These are phyloP conservation scores for Encarsia formosa DNA, from an alignment of 2,888 invertebrate species.

Conservation along the genomic window DNA sequence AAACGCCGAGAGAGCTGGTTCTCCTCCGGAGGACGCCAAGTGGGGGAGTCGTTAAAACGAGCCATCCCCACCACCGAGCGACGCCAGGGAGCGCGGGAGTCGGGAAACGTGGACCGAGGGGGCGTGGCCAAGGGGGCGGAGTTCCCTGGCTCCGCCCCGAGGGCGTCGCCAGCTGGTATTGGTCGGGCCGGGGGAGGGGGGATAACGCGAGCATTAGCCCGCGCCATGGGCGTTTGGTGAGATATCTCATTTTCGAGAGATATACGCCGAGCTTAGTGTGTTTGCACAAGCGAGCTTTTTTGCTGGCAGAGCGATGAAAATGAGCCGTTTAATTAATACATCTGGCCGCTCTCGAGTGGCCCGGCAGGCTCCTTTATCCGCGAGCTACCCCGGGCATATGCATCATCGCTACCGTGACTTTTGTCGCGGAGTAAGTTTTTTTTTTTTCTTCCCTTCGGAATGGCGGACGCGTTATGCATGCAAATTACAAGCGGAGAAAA, in stretches of 20 bases:
- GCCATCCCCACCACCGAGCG: constrained; percentile 16
- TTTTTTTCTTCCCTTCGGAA: too few relatives aligned
- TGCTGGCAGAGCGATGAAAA: constrained; percentile 46
- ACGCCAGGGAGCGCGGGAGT: constrained; percentile 26
- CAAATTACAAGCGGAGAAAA: too few relatives aligned
- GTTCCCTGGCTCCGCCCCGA: not conserved
- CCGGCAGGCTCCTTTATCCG: too few relatives aligned
- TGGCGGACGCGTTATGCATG: too few relatives aligned
- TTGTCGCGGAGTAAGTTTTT: too few relatives aligned
- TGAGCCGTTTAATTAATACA: constrained; percentile 52
- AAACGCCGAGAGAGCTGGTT: constrained; percentile 38
- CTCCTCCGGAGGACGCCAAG: constrained; percentile 29
- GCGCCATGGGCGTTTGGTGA: constrained; percentile 45
- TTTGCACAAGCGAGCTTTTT: constrained; percentile 13
- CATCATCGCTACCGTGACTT: too few relatives aligned
- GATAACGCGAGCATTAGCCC: constrained; percentile 31
- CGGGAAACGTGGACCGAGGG: constrained; percentile 21
- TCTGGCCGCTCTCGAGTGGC: too few relatives aligned
- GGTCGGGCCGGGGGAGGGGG: not conserved
- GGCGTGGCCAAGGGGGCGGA: constrained; percentile 3
- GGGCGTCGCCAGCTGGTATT: not conserved
- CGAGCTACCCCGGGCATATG: too few relatives aligned
- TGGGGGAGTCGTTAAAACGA: constrained; percentile 31
- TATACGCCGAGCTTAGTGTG: not conserved
- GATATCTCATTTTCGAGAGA: not conserved